Conservation (phyloP, 37 sponge, comb jelly and placozoan species). For the Diacarnus erythraeanus region DNA sequence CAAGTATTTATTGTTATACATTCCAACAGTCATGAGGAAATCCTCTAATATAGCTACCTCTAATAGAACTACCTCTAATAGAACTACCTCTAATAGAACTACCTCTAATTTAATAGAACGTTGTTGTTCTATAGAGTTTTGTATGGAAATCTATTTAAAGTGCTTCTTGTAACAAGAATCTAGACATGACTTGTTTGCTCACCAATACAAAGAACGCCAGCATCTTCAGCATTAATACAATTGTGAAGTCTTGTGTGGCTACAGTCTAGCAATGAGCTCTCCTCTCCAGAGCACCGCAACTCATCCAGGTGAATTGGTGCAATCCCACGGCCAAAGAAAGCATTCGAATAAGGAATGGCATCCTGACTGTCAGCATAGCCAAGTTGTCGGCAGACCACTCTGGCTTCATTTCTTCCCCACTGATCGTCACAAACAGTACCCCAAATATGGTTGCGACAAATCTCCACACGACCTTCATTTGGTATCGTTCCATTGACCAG, state of each 20-base stretch:
- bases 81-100: too few species aligned
- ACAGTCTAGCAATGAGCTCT: not conserved
- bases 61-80: too few species aligned
- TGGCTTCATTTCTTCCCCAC: conserved; percentile 2
- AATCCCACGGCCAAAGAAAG: not conserved
- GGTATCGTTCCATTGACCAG: not conserved
- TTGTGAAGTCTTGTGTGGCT: not conserved
- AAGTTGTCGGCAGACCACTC: conserved; percentile 27
- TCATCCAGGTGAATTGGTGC: conserved; percentile 13
- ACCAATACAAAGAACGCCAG: conserved; percentile 48
- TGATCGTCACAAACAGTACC: conserved; percentile 36
- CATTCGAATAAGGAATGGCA: not conserved
- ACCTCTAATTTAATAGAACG: not conserved
- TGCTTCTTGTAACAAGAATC: too few species aligned
- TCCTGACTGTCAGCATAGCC: conserved; percentile 2
- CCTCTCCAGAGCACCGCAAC: conserved; percentile 12
- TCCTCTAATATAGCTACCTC: too few species aligned
- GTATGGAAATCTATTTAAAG: too few species aligned
- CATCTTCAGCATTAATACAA: conserved; percentile 17
- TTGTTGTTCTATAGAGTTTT: too few species aligned
- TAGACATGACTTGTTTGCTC: too few species aligned
- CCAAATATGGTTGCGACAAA: conserved; percentile 5
- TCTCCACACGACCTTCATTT: conserved; percentile 25
- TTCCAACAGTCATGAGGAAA: too few species aligned
- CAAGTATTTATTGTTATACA: not conserved